Base-by-base conservation (phyloP, 2,797 vertebrate genomes). In the Anabas testudineus region DNA sequence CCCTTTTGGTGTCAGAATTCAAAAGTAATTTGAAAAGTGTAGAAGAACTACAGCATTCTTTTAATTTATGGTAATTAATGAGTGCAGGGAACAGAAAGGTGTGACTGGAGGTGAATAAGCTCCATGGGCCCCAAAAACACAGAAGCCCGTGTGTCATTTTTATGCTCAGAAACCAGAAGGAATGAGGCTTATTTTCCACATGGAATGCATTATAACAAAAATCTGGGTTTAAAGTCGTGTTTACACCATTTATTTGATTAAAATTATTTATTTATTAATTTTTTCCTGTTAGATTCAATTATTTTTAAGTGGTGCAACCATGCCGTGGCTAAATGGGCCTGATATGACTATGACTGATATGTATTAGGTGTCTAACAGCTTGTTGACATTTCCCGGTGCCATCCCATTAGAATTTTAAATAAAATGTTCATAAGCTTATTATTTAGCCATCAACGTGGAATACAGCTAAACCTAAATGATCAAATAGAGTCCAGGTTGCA, bases 401-500 rank as follows among this genome's bases (percentile, higher is more conserved):
- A 59, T 71, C 58, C 43, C 28, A 81, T 75, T 68, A 71, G 60
- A 64, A 64, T 57, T 78, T 82, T 53, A 48, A 72, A 71, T 62
- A 60, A 66, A 76, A 76, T 26, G 59, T 42, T 49, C 26, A 21
- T 55, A 57, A 71, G 57, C 57, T 19, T 60, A 56, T 82, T 64
- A 75, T 71, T 73, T 67, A 79, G 42, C 52, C 72, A 74, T 78
- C 67, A 52, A 37, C 76, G 78, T 76, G 83, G 47, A 81, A 82
- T 68, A 54, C 37, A 61, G 46, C 76, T 52, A 58, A 77, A 69
- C 54, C 61, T 64, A 46, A 46, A 78, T 32, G 46, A 65, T 34
- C 55, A 72, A 77, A 84, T 74, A 72, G 74, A 80, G 70, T 78
- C 53, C 72, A 76, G 61, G 86, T 74, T 76, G 64, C 21, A 47